A percentile compares a stretch with the other conserved stretches of the same genome.
Conservation (phyloP, 2,888 invertebrate genomes). For the Meteorus cinctellus region DNA sequence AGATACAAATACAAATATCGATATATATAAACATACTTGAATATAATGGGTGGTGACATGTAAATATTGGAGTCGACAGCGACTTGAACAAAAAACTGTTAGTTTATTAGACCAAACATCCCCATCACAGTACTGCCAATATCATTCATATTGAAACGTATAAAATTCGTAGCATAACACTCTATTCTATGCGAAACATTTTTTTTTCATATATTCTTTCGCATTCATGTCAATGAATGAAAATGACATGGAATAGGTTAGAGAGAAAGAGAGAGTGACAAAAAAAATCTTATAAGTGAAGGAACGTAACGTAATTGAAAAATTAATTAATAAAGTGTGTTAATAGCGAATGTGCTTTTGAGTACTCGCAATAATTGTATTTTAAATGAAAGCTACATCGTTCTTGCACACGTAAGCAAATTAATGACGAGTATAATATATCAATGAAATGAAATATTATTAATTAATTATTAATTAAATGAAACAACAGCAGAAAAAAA, state of each 20-base stretch:
- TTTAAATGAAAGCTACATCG: neutral
- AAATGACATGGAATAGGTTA: slow-evolving; percentile 10
- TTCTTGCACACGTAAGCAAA: neutral
- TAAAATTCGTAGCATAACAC: neutral
- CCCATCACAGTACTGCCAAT: slow-evolving; percentile 32
- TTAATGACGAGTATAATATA: slow-evolving; percentile 26
- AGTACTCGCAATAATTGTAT: slow-evolving; percentile 33
- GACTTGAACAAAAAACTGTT: neutral
- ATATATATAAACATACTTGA: slow-evolving; percentile 24
- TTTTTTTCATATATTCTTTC: neutral
- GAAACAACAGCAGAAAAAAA: slow-evolving; percentile 7
- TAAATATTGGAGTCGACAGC: slow-evolving; percentile 12
- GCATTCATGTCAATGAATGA: slow-evolving; percentile 13
- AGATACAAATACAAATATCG: neutral
- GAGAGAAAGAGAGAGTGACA: slow-evolving; percentile 10
- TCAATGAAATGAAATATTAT: slow-evolving; percentile 13
- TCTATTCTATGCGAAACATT: neutral
- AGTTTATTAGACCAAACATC: neutral
- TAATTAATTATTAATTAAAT: slow-evolving; percentile 26
- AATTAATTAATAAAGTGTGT: neutral
- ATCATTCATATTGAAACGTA: neutral
- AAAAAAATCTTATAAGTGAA: slow-evolving; percentile 14
- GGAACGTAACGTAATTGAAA: slow-evolving; percentile 1
- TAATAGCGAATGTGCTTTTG: slow-evolving; percentile 25
- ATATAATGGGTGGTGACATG: neutral